Base-by-base conservation (phyloP, 1,140 invertebrate species). In the Ridgeia piscesae region DNA sequence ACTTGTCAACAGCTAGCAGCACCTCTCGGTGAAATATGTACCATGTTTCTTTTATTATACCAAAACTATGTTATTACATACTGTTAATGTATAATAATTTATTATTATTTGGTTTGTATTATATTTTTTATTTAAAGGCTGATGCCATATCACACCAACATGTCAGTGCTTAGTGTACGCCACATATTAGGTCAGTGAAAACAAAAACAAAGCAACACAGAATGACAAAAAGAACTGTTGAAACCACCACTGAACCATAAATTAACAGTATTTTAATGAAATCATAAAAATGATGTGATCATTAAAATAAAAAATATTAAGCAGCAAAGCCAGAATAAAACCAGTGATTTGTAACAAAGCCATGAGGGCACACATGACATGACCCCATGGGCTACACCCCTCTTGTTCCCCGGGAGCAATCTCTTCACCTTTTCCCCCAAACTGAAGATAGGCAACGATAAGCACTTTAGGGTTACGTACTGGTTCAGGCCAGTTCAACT, bases 121-220 rank as follows among this genome's bases (percentile, higher is more conserved):
- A 42, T 4, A 42, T 6, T 42, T 42, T 42, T 42, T 42, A 11
- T 42, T 6, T 42, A 42, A 42, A 4, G 11, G 42, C 11, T 42
- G 42, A 42, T 42, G 42, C 11, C 4, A 4, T 6, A 42, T 42
- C 42, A 42, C 42, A 42, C 42, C 42, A 42, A 42, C 11, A 42
- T 6, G 42, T 42, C n/a, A n/a, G n/a, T 42, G 42, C 42, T 42
- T 42, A 11, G 4, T 42, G 42, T 42, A 42, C 42, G 11, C 4
- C 42, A 42, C n/a, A n/a, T n/a, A n/a, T n/a, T n/a, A n/a, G n/a
- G n/a, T n/a, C 33, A 92, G 48, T 35, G 27, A 9, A 33, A 35
- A 88, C 34, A 31, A 48, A 58, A 58, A 92, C 77, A 33, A 93
- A 91, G 6, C 34, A 35, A 89, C 42, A 91, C 35, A 93, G 48